Base-by-base conservation (phyloP, 1,140 invertebrate genomes). In the Heliconius himera region DNA sequence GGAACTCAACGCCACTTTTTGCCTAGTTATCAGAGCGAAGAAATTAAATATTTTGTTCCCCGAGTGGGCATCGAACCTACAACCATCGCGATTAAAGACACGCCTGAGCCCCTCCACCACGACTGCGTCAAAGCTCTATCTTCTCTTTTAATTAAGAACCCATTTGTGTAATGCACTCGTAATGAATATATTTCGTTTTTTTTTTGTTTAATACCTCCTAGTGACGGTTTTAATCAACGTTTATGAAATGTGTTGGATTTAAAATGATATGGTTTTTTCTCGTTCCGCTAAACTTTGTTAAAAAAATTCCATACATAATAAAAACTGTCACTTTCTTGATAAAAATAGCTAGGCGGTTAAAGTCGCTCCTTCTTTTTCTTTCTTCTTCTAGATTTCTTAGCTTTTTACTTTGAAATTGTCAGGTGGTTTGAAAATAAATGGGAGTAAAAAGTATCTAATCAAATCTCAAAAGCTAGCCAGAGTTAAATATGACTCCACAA, bases 81-180 rank as follows among this genome's bases (percentile, higher is more conserved):
- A 46, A 46, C 13, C 13, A 13, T 46, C 3, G 13, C 41, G 13
- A 3, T 41, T 41, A 41, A 16, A 16, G 1, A 16, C 41, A 46
- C 11, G 41, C 41, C 41, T 46, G 11, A 13, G 41, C 41, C 11
- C 11, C 41, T 46, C 13, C 41, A 13, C 13, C 4, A 46, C 41
- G 13, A 46, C 41, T 13, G 41, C 41, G 4, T 46, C 13, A 46
- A 46, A 46, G 74, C 56, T 70, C 49, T 70, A 76, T 66, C 41
- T 66, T 46, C 74, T 16, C 60, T 49, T 70, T 76, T 76, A 70
- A 76, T 76, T 76, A 76, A 33, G 74, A 76, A 26, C 4, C 60
- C 38, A 76, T 76, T 76, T 70, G 46, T 70, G 60, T 66, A 66
- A 66, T 66, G 60, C 16, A 66, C 9, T 66, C 11, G 60, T 26